Evolutionary conservation across 2,888 invertebrate genomes (phyloP).

Genomic region (Synergus umbraculus): DNA sequence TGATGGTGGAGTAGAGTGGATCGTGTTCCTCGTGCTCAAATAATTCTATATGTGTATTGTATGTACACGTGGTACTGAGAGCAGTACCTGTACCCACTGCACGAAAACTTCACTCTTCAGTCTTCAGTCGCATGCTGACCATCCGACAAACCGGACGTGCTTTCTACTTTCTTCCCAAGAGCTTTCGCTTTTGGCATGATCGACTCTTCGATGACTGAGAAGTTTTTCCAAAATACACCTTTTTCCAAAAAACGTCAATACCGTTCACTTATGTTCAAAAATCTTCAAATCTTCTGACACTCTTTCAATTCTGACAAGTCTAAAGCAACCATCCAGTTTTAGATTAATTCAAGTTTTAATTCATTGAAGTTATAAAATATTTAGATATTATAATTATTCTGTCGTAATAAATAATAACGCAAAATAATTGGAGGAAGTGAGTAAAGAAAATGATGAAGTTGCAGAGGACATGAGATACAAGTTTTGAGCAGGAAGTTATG

Average conservation of each 20-base stretch:
- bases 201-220: background rate
- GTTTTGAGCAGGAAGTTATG: slow-evolving; percentile 19
- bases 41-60: slow-evolving; percentile 48
- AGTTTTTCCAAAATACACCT: background rate
- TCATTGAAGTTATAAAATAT: too few species aligned
- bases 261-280: slow-evolving; percentile 10
- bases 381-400: too few species aligned
- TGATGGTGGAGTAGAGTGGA: slow-evolving; percentile 64
- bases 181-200: slow-evolving; percentile 12
- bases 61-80: slow-evolving; percentile 53
- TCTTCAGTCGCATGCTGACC: slow-evolving; percentile 68
- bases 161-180: slow-evolving; percentile 40
- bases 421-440: background rate
- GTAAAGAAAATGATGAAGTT: slow-evolving; percentile 6
- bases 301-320: background rate
- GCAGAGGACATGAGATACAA: slow-evolving; percentile 7
- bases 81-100: slow-evolving; percentile 47
- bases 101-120: slow-evolving; percentile 48
- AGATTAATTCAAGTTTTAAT: background rate
- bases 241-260: background rate
- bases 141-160: slow-evolving; percentile 60
- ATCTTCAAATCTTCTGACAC: background rate
- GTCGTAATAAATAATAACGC: background rate
- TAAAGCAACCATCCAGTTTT: background rate
- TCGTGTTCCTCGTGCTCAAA: slow-evolving; percentile 53